phyloP scores from a whole-genome alignment of 2,888 invertebrate genomes.

The Mantis religiosa region DNA sequence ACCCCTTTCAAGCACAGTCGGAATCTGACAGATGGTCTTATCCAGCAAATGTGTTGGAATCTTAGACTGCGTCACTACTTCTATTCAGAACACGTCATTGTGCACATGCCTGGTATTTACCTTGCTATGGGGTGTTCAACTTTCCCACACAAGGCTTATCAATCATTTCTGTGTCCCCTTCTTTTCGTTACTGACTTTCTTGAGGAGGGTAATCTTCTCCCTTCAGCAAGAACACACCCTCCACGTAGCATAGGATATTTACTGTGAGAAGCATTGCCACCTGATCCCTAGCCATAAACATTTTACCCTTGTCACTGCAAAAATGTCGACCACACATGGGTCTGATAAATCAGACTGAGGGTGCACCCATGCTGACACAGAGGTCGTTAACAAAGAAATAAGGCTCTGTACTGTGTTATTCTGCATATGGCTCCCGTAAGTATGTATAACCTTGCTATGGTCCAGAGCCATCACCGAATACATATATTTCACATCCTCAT shows the following conservation, averaged over 20 bases:
- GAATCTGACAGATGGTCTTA: too few relatives aligned
- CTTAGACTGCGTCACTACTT: background rate
- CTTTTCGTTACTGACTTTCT: background rate
- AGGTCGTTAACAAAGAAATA: background rate
- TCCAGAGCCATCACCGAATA: too few relatives aligned
- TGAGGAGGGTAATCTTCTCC: background rate
- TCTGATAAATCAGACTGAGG: background rate
- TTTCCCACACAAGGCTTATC: background rate
- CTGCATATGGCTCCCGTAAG: background rate
- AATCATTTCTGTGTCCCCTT: conserved; percentile 9
- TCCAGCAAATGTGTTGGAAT: too few relatives aligned
- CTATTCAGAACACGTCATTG: background rate
- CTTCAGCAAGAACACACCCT: background rate
- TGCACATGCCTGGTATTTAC: background rate
- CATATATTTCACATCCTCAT: too few relatives aligned
- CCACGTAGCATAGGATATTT: background rate
- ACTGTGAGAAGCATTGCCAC: background rate
- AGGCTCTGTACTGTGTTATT: background rate
- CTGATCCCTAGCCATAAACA: background rate
- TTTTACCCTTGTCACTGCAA: background rate
- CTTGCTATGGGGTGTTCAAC: background rate
- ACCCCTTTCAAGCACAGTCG: too few relatives aligned
- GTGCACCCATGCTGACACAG: background rate
- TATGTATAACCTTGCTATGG: too few relatives aligned
- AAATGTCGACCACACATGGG: background rate